Base-by-base conservation (phyloP, 1,140 invertebrate species). In the Euura lappo region DNA sequence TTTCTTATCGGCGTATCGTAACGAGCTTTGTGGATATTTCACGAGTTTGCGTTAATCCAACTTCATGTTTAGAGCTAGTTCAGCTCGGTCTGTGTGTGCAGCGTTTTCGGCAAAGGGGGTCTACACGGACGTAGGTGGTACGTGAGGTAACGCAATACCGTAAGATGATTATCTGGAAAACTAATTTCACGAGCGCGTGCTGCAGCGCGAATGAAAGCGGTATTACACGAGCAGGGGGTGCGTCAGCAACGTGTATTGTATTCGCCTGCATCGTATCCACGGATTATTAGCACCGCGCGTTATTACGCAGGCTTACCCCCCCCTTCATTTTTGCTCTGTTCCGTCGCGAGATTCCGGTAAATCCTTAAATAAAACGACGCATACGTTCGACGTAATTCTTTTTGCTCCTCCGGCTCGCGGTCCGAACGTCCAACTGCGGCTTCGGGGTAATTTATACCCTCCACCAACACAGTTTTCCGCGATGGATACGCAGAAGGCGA, bases 91-190 rank as follows among this genome's bases (percentile, higher is more conserved):
- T 8, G 10, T 60, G 8, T 60, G 6, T 60, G 13, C 51, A 8
- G 51, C 3, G 6, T 3, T 44, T 28, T 68, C 10, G 44, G 28
- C 6, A 73, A 72, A 78, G 79, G 79, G 77, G 77, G 75, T 74
- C 76, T 78, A 11, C 11, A 51, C 11, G 47, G 10, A n/a, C 13
- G 13, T 60, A 6, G 51, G 51, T 11, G 51, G 51, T 60, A 60
- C 51, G 51, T 60, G 51, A 6, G 51, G 51, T 60, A 60, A 82
- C 83, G 87, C 84, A 86, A 87, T 88, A 84, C 84, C 79, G 81
- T 81, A 79, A 82, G 87, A 88, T 88, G 84, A 87, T 88, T 88
- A 87, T 88, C 85, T 85, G 83, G 82, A 86, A 88, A 88, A 88
- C 87, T 87, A 88, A 87, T 88, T 88, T 87, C 83, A 81, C 81